phyloP scores from a whole-genome alignment of 2,888 invertebrate species.

The Eurytoma adleriae region DNA sequence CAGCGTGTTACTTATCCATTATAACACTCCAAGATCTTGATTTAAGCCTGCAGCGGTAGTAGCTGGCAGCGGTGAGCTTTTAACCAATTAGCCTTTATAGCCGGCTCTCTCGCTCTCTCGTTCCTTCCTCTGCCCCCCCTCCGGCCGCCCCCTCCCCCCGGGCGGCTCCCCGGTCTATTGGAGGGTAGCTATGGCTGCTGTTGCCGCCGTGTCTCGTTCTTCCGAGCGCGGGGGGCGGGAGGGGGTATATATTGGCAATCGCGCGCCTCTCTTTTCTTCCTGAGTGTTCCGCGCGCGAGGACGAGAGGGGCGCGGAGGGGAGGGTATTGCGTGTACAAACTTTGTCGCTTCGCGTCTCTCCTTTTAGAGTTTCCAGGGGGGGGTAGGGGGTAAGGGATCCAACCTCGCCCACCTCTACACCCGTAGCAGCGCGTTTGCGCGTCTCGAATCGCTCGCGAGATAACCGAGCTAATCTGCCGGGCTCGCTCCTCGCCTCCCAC shows the following conservation, averaged over 20 bases:
- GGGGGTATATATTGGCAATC: constrained; percentile 45
- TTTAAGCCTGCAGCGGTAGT: constrained; percentile 74
- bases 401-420: neutral
- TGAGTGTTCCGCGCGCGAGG: neutral
- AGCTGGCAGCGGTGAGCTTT: constrained; percentile 73
- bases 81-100: constrained; percentile 77
- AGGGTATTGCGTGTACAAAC: constrained; percentile 39
- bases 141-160: too few relatives aligned
- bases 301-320: neutral
- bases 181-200: neutral
- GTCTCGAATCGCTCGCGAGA: neutral
- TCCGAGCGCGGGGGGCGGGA: neutral
- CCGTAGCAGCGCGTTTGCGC: too few relatives aligned
- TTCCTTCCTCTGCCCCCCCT: constrained; percentile 18
- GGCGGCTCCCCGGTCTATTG: neutral
- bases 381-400: constrained; percentile 1
- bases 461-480: neutral
- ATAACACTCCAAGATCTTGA: constrained; percentile 77
- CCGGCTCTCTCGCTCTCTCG: constrained; percentile 62
- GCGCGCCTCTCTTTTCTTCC: constrained; percentile 32
- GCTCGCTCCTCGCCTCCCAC: neutral
- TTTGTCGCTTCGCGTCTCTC: constrained; percentile 38
- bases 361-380: constrained; percentile 29
- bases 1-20: constrained; percentile 76
- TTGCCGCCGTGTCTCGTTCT: neutral